phyloP scores from a whole-genome alignment of 2,888 invertebrate species.

The Melanargia galathea region DNA sequence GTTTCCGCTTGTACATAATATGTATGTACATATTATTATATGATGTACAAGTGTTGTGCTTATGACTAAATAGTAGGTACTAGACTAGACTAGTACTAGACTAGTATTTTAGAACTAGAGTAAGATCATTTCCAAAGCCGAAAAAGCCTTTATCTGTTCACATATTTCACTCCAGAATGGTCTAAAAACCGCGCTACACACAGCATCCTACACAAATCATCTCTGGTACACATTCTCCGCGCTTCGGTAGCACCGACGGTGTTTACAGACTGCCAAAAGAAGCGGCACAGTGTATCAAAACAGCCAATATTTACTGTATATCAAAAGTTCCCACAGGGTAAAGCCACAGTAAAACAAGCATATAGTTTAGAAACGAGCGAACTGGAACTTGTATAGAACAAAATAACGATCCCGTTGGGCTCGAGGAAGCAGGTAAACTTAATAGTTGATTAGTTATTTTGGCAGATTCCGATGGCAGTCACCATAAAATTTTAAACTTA shows the following conservation, averaged over 20 bases:
- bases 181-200: constrained; percentile 14
- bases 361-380: constrained; percentile 1
- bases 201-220: constrained; percentile 20
- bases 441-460: too few species aligned
- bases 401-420: too few species aligned
- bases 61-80: too few species aligned
- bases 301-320: constrained; percentile 29
- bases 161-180: constrained; percentile 20
- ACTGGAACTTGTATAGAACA: too few species aligned
- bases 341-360: background rate
- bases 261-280: constrained; percentile 20
- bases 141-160: background rate
- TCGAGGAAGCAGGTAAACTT: background rate
- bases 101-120: background rate
- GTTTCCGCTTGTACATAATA: too few species aligned
- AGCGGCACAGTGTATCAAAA: constrained; percentile 21
- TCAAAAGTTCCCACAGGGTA: constrained; percentile 29
- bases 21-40: too few species aligned
- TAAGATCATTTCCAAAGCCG: background rate
- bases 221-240: constrained; percentile 4
- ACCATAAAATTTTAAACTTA: too few species aligned
- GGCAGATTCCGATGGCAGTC: too few species aligned
- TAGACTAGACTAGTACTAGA: too few species aligned
- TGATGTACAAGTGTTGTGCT: too few species aligned
- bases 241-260: constrained; percentile 16